These are phyloP conservation scores for Ormyrus rosae DNA, from an alignment of 2,888 invertebrate genomes.

Conservation along the genomic window DNA sequence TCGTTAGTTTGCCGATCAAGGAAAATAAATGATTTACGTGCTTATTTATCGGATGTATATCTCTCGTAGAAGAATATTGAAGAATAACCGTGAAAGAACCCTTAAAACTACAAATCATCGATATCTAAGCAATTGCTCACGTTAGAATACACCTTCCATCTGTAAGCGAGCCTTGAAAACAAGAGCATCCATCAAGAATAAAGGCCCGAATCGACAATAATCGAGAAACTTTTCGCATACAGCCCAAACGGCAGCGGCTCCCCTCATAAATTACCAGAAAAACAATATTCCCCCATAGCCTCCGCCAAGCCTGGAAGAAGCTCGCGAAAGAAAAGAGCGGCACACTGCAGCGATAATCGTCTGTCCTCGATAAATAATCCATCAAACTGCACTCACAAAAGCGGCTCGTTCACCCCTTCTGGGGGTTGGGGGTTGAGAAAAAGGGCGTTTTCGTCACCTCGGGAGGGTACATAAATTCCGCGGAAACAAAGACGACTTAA, in stretches of 20 bases:
- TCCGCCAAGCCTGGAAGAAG: neutral
- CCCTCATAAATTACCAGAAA: constrained; percentile 6
- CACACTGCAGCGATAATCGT: neutral
- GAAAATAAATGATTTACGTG: no score
- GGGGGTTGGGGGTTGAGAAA: neutral
- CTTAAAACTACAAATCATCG: no score
- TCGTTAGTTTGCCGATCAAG: no score
- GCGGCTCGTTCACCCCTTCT: neutral
- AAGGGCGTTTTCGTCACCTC: constrained; percentile 5
- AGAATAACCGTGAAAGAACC: no score
- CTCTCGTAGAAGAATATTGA: no score
- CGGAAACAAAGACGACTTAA: constrained; percentile 9
- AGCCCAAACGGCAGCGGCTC: neutral
- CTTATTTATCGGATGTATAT: no score
- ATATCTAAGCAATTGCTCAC: no score
- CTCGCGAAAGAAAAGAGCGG: neutral
- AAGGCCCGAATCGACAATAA: neutral
- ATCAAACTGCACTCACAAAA: constrained; percentile 22
- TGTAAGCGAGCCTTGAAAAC: neutral
- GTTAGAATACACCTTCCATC: neutral
- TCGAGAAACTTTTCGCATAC: constrained; percentile 11
- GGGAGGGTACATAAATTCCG: neutral
- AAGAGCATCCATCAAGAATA: neutral
- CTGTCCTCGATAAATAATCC: constrained; percentile 26
- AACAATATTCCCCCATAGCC: neutral